phyloP scores from a whole-genome alignment of 2,888 invertebrate species.

The Eupithecia dodoneata region DNA sequence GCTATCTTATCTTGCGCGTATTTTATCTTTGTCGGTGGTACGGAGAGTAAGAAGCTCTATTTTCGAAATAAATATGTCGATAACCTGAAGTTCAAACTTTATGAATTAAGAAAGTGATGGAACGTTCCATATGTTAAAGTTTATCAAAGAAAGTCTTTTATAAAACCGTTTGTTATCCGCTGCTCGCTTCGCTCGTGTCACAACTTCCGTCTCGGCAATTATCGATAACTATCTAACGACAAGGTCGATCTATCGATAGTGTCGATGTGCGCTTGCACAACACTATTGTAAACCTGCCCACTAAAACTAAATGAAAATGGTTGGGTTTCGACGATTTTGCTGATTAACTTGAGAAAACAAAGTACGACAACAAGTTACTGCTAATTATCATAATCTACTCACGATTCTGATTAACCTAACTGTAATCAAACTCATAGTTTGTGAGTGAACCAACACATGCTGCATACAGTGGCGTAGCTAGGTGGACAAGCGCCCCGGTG shows the following conservation, averaged over 20 bases:
- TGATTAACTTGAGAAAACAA: neutral
- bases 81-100: neutral
- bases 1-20: neutral
- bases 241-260: slow-evolving; percentile 46
- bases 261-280: slow-evolving; percentile 40
- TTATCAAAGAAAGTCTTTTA: neutral
- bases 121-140: neutral
- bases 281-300: slow-evolving; percentile 33
- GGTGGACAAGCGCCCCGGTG: too few relatives aligned
- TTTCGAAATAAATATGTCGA: neutral
- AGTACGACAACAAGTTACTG: neutral
- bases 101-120: neutral
- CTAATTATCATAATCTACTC: neutral
- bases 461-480: too few relatives aligned
- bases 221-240: slow-evolving; percentile 43
- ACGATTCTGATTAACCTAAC: too few relatives aligned
- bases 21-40: neutral
- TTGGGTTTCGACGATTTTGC: neutral
- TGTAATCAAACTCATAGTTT: neutral
- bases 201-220: slow-evolving; percentile 17
- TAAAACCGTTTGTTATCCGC: neutral
- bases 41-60: neutral
- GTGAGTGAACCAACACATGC: too few relatives aligned
- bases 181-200: slow-evolving; percentile 20
- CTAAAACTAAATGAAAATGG: neutral